Percentiles rank a stretch among this genome's conserved stretches.
Conservation (phyloP, 2,113 vertebrate genomes). For the Cephalopholis sonnerati region DNA sequence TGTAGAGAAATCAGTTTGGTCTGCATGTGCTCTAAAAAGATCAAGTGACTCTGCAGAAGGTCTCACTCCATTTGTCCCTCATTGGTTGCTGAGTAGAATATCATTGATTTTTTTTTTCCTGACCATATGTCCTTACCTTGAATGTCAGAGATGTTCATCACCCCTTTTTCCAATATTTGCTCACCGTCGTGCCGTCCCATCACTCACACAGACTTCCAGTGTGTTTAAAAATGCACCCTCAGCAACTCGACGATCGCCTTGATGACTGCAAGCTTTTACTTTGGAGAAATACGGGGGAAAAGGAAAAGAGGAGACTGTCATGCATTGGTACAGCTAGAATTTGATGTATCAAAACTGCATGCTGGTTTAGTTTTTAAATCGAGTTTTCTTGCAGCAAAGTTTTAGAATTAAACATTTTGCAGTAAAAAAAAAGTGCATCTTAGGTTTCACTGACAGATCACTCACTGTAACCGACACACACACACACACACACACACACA, state of each 20-base stretch:
- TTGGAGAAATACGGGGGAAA: not conserved
- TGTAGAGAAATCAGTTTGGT: constrained; percentile 9
- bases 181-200: constrained; percentile 47
- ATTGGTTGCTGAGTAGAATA: constrained; percentile 54
- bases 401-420: not conserved
- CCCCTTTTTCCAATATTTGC: constrained; percentile 64
- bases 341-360: not conserved
- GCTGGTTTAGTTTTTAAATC: not conserved
- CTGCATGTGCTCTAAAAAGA: constrained; percentile 29
- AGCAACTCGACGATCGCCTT: not conserved
- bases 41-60: constrained; percentile 42
- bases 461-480: not conserved
- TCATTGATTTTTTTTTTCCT: constrained; percentile 57
- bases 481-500: constrained; percentile 13
- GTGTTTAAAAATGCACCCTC: constrained; percentile 48
- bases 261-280: constrained; percentile 32
- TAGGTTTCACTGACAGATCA: not conserved
- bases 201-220: constrained; percentile 45
- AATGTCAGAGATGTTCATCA: constrained; percentile 63
- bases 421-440: not conserved
- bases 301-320: not conserved
- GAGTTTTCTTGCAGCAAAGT: not conserved
- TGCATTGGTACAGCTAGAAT: constrained; percentile 2
- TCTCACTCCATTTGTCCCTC: constrained; percentile 61
- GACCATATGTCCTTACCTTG: constrained; percentile 65